Base-by-base conservation (phyloP, 2,888 invertebrate genomes). In the Hirtodrosophila cameraria region DNA sequence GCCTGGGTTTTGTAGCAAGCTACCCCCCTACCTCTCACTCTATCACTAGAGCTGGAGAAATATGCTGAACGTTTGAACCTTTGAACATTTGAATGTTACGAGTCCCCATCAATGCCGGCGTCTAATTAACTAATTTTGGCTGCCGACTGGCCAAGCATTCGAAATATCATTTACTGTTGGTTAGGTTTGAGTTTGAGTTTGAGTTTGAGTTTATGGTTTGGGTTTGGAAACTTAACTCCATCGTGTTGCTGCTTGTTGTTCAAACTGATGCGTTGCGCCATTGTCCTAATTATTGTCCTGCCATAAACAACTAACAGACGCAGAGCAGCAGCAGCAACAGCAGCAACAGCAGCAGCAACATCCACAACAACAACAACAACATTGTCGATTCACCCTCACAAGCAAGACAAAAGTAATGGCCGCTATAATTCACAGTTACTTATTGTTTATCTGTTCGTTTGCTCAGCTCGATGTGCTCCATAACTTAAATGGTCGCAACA, bases 371-470 rank as follows among this genome's bases (percentile, higher is more conserved):
- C 38, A 48, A 49, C 30, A 63, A 25, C 36, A 45, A 20, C 31
- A 13, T 41, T 38, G 50, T 28, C 71, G 42, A 52, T 72, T 65
- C 73, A 78, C 74, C 69, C 75, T 59, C 69, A 63, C 60, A 52
- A 61, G 54, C 43, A 64, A 55, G 68, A 73, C 87, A 70, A 82
- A 82, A 75, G 74, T 87, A 87, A 87, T 87, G 85, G 75, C 87
- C 67, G 76, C 81, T 78, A 88, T 87, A 87, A 88, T 88, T 87
- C 87, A 87, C 87, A 85, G 88, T 78, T 87, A 88, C 86, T 88
- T 88, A 88, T 88, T 88, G 87, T 86, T 88, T 88, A 87, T 88
- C 88, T 84, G 75, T 77, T 75, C 80, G 86, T 80, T 78, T 77
- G 64, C 78, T 77, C 79, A 81, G 81, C 77, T 86, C 86, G 74